Evolutionary conservation across 1,140 invertebrate species (phyloP).

Genomic region (Ericerus pela): DNA sequence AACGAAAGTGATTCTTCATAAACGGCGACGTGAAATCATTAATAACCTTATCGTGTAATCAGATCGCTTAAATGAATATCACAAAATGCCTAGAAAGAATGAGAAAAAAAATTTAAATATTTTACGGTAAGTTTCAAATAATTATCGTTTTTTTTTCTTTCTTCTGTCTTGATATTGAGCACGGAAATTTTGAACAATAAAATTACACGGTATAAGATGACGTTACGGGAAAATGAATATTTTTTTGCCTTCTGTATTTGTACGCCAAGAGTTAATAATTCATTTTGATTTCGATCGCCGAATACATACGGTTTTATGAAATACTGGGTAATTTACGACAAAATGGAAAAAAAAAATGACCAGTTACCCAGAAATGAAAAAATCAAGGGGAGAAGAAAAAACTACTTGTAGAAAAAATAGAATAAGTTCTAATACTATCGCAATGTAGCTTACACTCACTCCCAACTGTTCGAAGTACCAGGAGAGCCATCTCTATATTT

Average conservation of each 20-base stretch:
- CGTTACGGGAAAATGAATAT: too few species aligned
- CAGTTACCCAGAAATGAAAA: background rate
- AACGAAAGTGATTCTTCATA: background rate
- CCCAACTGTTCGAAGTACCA: background rate
- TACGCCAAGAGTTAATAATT: too few species aligned
- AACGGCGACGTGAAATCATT: background rate
- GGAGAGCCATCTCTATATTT: background rate
- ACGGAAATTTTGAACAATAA: slow-evolving; percentile 7
- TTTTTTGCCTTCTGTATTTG: too few species aligned
- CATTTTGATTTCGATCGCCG: too few species aligned
- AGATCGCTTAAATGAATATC: background rate
- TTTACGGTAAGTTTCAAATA: too few species aligned
- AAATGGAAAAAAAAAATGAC: background rate
- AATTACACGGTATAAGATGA: background rate
- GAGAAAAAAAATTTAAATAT: slow-evolving; percentile 5
- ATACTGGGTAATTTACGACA: too few species aligned
- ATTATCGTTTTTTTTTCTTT: background rate
- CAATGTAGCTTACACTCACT: too few species aligned
- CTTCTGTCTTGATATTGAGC: too few species aligned
- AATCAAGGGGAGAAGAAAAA: too few species aligned
- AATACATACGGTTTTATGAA: too few species aligned
- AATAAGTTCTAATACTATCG: too few species aligned
- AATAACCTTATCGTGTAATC: background rate
- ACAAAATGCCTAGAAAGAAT: background rate
- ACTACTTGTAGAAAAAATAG: too few species aligned